Conservation (phyloP, 2,888 invertebrate species). For the Cheilosia scutellata region DNA sequence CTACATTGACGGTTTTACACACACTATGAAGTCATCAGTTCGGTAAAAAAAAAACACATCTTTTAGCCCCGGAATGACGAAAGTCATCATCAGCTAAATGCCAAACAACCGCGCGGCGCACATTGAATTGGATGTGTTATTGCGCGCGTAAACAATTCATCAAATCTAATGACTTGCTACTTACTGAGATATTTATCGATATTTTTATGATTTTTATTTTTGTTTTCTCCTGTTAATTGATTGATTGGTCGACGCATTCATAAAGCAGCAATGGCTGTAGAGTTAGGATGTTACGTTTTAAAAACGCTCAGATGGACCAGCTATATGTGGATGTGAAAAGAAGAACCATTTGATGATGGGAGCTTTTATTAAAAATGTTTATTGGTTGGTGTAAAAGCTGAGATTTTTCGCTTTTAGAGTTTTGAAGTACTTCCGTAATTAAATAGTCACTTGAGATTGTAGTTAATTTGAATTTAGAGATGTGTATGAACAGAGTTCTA, state of each 20-base stretch:
- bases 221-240: conserved; percentile 43
- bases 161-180: conserved; percentile 75
- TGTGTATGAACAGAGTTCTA: neutral
- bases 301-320: neutral
- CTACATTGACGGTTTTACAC: conserved; percentile 38
- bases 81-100: conserved; percentile 53
- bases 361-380: conserved; percentile 20
- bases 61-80: conserved; percentile 39
- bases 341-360: conserved; percentile 37
- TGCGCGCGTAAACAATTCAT: conserved; percentile 73
- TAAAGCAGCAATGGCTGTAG: conserved; percentile 45
- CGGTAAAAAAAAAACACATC: conserved; percentile 2
- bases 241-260: conserved; percentile 67
- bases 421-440: conserved; percentile 65
- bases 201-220: conserved; percentile 34
- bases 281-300: conserved; percentile 32
- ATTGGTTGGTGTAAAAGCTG: conserved; percentile 46
- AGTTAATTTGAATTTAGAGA: conserved; percentile 12
- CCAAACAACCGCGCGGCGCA: conserved; percentile 33
- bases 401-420: conserved; percentile 8
- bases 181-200: conserved; percentile 59
- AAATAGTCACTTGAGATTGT: conserved; percentile 40
- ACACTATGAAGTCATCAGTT: conserved; percentile 56
- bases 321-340: conserved; percentile 13
- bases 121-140: conserved; percentile 61